Evolutionary conservation across 2,797 vertebrate species (phyloP), one percentile per base, ranked within the genome.

Genomic region (Brachymystax lenok): DNA sequence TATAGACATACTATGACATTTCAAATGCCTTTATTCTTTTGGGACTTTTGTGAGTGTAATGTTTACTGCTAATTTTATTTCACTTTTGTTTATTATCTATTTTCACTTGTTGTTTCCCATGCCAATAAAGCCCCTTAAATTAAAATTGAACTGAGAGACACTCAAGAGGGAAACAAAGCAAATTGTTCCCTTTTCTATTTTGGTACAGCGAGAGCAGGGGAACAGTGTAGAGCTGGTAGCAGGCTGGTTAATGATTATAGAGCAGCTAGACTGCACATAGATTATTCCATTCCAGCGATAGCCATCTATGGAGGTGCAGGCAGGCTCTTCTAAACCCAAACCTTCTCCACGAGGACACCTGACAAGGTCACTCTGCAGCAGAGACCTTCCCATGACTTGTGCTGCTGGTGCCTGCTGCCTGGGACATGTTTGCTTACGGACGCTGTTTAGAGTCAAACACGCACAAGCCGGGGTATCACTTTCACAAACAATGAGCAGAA

Each of bases 131-230:
- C 35, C 35, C 6, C 35, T 35, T 35, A 35, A 35, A 35, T 35
- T 35, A 3, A 30, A 35, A 35, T 35, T 1, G 6, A 35, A 35
- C 7, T 35, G 90, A 51, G 68, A 87, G 76, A 88, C 88, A 88
- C 91, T 90, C 90, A 80, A 82, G 87, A 88, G 89, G 16, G 61
- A 88, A 91, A 89, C 85, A 89, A 87, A 87, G 86, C 89, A 85
- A 92, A 91, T 90, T 91, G 90, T 89, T 92, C 87, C 79, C 85
- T 90, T 92, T 92, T 90, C 90, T 91, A 93, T 91, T 92, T 92
- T 89, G 80, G 88, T 85, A 80, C 82, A 63, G 51, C 24, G 33
- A 56, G 84, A 86, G 85, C 87, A 87, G n/a, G 54, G 89, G 89
- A 88, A 90, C 90, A 76, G 72, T 83, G 81, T 82, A 85, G 87